Base-by-base conservation (phyloP, 2,888 invertebrate species). In the Neocrepidodera transversa region DNA sequence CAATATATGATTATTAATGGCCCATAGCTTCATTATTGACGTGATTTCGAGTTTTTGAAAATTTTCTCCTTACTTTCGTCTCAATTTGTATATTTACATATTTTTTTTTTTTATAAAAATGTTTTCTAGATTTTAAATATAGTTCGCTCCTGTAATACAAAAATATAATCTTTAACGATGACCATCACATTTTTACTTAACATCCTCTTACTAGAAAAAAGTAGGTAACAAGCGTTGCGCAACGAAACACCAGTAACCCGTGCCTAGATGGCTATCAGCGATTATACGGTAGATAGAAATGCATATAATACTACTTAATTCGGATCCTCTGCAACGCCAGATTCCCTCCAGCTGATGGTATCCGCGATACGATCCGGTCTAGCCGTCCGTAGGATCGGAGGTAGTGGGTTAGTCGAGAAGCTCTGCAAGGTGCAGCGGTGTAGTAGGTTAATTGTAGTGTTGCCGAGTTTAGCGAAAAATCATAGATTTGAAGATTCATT, bases 321-420 rank as follows among this genome's bases (percentile, higher is more conserved):
- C 35, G 2, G 35, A 35, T 30, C 7, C 8, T 2, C 7, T 6
- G 14, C 13, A 2, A 14, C 5, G 13, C 13, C 4, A 6, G 38
- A 38, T 14, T 5, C 40, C 18, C 18, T 26, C 28, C 28, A 30
- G 20, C 45, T 20, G 48, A 28, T 17, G 6, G 6, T 17, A 2
- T 30, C n/a, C 50, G 36, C 20, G 18, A 11, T n/a, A 23, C 23
- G 23, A 17, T 11, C 18, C 14, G 2, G 20, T 38, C 54, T 20
- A 23, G 38, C 28, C 51, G 26, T 4, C 40, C 28, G 11, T 40
- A n/a, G 11, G 38, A 36, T 51, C 38, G 26, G 53, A 26, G 30
- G 49, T 45, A 48, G 59, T 59, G 54, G 54, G 59, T 58, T 58
- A 58, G 53, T 58, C 18, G 58, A 38, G 42, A 45, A 40, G 47